Base-by-base conservation (phyloP, 2,797 vertebrate species). In the Hemibagrus guttatus region DNA sequence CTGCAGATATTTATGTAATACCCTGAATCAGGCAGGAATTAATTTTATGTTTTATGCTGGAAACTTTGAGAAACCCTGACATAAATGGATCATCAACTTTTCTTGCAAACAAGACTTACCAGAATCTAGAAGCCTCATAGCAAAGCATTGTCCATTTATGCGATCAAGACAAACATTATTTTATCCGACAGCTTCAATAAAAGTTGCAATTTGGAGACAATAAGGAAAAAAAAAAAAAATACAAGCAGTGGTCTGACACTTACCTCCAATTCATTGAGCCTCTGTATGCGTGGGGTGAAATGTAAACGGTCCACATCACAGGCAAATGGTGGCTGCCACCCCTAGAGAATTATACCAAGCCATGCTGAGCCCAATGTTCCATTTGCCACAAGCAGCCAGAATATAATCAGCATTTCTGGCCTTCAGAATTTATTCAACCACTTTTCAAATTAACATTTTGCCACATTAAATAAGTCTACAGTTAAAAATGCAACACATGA, bases 201-300 rank as follows among this genome's bases (percentile, higher is more conserved):
- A 5, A 68, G 64, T 9, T 66, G 39, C 42, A 87, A 69, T 68
- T 16, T 68, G 14, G 9, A 63, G 11, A 4, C 4, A 5, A 58
- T 0, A 58, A 54, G 16, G 5, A 19, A 56, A 66, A 3, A 83
- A 79, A 19, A 56, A 66, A 3, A 83, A 79, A 86, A 84, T 83
- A 80, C 19, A 86, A 86, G 14, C 69, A 89, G 17, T 2, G 21
- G 3, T 42, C 8, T 58, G 14, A 56, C 31, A 85, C 49, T 85
- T 95, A 98, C 98, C 98, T 99, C 98, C 87, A 99, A 92, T 87
- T 99, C 98, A 93, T 99, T 99, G 35, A 99, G 96, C 85, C 98
- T 97, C 94, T 99, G 98, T 92, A 99, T 98, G 80, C 98, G 94
- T 0, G 98, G 98, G 0, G 97, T 99, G 90, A 99, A 99, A 91